A percentile compares a stretch with the other conserved stretches of the same genome.
phyloP scores from a whole-genome alignment of 2,113 vertebrate species.

The Ranitomeya imitator region DNA sequence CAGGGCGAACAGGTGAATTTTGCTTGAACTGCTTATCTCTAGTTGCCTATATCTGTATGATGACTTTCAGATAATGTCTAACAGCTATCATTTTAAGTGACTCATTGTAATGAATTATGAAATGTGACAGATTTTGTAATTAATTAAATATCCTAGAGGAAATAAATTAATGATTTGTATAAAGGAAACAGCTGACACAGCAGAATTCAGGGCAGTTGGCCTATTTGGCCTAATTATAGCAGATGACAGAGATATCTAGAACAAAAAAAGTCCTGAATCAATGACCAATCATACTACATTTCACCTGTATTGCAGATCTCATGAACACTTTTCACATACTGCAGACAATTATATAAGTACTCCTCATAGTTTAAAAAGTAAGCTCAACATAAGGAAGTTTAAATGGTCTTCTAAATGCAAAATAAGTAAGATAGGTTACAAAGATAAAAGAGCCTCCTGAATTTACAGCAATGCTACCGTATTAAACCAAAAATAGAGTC shows the following conservation, averaged over 20 bases:
- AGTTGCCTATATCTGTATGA: neutral
- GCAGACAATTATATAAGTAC: neutral
- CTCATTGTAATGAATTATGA: neutral
- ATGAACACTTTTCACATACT: neutral
- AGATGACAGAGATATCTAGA: neutral
- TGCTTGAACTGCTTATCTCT: too few species aligned
- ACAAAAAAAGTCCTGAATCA: neutral
- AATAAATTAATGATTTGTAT: neutral
- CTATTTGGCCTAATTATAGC: neutral
- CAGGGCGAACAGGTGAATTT: too few species aligned
- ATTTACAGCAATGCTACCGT: neutral
- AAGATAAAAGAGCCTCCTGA: neutral
- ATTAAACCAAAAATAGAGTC: neutral
- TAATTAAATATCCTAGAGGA: neutral
- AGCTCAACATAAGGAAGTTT: neutral
- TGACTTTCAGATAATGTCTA: neutral
- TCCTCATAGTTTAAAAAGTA: neutral
- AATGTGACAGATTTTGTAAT: neutral
- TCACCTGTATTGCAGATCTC: neutral
- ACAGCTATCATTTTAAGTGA: neutral
- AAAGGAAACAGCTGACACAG: neutral
- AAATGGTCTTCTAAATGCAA: neutral
- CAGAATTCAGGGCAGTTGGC: neutral
- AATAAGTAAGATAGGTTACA: neutral
- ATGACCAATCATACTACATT: neutral